Evolutionary conservation across 2,888 invertebrate species (phyloP), one percentile per base, ranked within the genome.

Genomic region (Caenorhabditis sulstoni): DNA sequence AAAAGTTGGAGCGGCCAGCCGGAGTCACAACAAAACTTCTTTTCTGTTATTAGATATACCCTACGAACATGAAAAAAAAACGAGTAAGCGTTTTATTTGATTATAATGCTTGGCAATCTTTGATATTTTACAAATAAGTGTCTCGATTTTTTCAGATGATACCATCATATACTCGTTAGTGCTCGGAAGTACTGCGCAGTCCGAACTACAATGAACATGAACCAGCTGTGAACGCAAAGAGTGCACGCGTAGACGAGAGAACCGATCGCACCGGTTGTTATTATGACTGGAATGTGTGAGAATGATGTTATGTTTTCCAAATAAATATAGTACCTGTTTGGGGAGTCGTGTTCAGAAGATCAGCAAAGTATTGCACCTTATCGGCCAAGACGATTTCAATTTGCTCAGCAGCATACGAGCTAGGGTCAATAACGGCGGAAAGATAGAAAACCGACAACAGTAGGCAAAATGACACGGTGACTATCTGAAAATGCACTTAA

Each of bases 181-280:
- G 75, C 73, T 45, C 84, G 73, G 68, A 82, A 82, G 64, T 79
- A 79, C 58, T 81, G 80, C 9, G 84, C 84, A 49, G 80, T 80
- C 57, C 76, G 73, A 45, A 84, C 84, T 37, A 84, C 82, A 20
- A 84, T 81, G 20, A 81, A 73, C 82, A 84, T 81, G 64, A 84
- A 84, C 84, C 84, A 84, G 59, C 74, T 73, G 61, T 84, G 84
- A 44, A 84, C 47, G 39, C 79, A 73, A 18, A 82, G 47, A 11
- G 79, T 76, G 53, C 75, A 74, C 14, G 76, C 82, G 58, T 82
- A 84, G 39, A 81, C 73, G 55, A 84, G 58, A 2, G 73, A 75
- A 18, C 73, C 59, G n/a, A 79, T 55, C 22, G 80, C 76, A 18
- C 73, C 81, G 22, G 68, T 71, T 29, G 75, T 73, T 64, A 75